These are phyloP conservation scores for Percopsis transmontana DNA, from an alignment of 2,113 vertebrate genomes.

Conservation along the genomic window DNA sequence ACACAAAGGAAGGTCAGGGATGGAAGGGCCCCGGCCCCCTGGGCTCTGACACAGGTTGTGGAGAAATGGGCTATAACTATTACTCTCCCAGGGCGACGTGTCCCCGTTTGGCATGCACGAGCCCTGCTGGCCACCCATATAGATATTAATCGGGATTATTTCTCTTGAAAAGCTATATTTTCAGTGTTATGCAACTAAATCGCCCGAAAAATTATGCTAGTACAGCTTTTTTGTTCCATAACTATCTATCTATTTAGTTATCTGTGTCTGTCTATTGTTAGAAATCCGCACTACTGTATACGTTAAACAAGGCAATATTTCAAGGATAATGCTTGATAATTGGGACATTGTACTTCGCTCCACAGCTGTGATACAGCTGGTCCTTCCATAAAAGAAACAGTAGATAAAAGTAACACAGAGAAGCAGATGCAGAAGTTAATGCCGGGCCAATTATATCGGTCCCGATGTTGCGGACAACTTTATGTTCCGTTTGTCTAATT, in stretches of 20 bases:
- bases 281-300: not conserved
- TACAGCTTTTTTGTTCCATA: too few relatives aligned
- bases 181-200: too few relatives aligned
- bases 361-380: slow-evolving; percentile 41
- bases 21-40: slow-evolving; percentile 34
- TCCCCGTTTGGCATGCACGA: slow-evolving; percentile 52
- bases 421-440: slow-evolving; percentile 30
- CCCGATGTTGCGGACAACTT: slow-evolving; percentile 57
- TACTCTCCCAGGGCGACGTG: slow-evolving; percentile 59
- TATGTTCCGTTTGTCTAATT: slow-evolving; percentile 68
- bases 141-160: slow-evolving; percentile 15
- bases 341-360: slow-evolving; percentile 9
- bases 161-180: too few relatives aligned
- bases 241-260: too few relatives aligned
- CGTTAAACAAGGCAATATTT: slow-evolving; percentile 10
- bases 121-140: slow-evolving; percentile 46
- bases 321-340: slow-evolving; percentile 26
- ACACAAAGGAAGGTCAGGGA: slow-evolving; percentile 46
- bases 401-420: slow-evolving; percentile 31
- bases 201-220: too few relatives aligned
- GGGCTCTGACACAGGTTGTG: slow-evolving; percentile 56
- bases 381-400: slow-evolving; percentile 9
- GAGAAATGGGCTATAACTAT: slow-evolving; percentile 61
- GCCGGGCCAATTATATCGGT: slow-evolving; percentile 63
- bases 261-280: too few relatives aligned